Percentiles rank a stretch among this genome's conserved stretches.
Conservation (phyloP, 92 coral and sea anemone genomes). For the Porites evermanni region DNA sequence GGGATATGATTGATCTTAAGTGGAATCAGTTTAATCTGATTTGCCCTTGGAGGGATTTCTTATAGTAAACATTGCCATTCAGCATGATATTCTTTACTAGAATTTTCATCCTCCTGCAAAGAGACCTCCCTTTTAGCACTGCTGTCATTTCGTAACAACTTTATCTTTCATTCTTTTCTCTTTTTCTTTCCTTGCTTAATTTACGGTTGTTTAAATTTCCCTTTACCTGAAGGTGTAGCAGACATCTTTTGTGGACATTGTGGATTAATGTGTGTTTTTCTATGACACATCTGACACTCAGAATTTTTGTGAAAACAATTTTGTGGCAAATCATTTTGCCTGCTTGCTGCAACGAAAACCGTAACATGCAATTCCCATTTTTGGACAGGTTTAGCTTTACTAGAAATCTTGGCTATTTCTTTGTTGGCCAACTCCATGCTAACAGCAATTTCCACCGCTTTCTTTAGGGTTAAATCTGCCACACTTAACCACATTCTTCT, state of each 20-base stretch:
- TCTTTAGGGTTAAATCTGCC: slow-evolving; percentile 48
- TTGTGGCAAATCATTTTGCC: slow-evolving; percentile 51
- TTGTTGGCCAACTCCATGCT: slow-evolving; percentile 43
- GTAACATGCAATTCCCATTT: slow-evolving; percentile 4
- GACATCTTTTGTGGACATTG: slow-evolving; percentile 35
- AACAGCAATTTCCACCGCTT: slow-evolving; percentile 44
- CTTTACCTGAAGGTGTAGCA: not conserved
- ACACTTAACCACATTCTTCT: slow-evolving; percentile 44
- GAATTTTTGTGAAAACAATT: slow-evolving; percentile 14
- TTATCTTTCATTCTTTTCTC: not conserved
- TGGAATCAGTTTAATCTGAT: slow-evolving; percentile 26
- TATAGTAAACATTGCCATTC: slow-evolving; percentile 51
- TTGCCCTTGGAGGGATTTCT: slow-evolving; percentile 8
- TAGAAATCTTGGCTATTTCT: slow-evolving; percentile 1
- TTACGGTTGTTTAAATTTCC: not conserved
- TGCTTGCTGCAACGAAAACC: slow-evolving; percentile 58
- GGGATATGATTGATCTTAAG: slow-evolving; percentile 24
- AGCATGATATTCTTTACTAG: not conserved
- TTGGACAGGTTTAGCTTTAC: not conserved
- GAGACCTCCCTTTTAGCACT: not conserved
- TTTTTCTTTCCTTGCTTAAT: not conserved
- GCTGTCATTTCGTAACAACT: not conserved
- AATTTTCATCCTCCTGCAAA: not conserved
- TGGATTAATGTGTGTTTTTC: not conserved
- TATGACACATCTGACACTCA: not conserved